Percentiles rank a stretch among this genome's conserved stretches.
Conservation (phyloP, 2,888 invertebrate genomes). For the Ophion costatus region DNA sequence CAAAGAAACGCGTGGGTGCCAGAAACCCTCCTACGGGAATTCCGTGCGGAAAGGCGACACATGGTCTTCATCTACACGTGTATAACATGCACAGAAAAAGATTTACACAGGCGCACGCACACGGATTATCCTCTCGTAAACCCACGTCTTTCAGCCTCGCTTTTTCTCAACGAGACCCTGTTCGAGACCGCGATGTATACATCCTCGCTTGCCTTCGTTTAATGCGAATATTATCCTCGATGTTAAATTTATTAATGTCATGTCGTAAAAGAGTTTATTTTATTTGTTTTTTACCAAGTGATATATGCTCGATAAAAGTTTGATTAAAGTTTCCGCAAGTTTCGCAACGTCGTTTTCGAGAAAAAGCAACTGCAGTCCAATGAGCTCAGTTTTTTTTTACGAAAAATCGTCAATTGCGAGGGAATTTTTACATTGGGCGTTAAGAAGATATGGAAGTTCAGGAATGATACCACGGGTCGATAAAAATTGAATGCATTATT, state of each 20-base stretch:
- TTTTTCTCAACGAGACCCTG: constrained; percentile 48
- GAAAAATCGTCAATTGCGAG: no score
- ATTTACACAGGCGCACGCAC: constrained; percentile 21
- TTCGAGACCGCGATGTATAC: constrained; percentile 34
- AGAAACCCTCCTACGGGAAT: constrained; percentile 59
- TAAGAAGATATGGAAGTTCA: no score
- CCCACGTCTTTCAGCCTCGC: constrained; percentile 59
- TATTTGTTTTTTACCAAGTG: neutral
- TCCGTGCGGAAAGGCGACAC: constrained; percentile 52
- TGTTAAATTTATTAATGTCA: constrained; percentile 4
- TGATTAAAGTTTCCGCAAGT: neutral
- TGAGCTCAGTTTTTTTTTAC: no score
- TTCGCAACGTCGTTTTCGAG: neutral
- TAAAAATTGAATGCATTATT: no score
- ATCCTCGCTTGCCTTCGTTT: constrained; percentile 38
- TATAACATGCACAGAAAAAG: constrained; percentile 6
- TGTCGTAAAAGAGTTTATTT: neutral
- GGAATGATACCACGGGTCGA: no score
- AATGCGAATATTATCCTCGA: constrained; percentile 40
- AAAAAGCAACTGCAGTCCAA: no score
- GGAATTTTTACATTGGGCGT: no score
- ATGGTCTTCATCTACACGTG: constrained; percentile 41
- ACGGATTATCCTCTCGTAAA: constrained; percentile 30
- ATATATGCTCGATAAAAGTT: neutral
- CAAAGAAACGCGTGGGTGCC: constrained; percentile 54